phyloP scores from a whole-genome alignment of 2,888 invertebrate species.

The Aelia acuminata region DNA sequence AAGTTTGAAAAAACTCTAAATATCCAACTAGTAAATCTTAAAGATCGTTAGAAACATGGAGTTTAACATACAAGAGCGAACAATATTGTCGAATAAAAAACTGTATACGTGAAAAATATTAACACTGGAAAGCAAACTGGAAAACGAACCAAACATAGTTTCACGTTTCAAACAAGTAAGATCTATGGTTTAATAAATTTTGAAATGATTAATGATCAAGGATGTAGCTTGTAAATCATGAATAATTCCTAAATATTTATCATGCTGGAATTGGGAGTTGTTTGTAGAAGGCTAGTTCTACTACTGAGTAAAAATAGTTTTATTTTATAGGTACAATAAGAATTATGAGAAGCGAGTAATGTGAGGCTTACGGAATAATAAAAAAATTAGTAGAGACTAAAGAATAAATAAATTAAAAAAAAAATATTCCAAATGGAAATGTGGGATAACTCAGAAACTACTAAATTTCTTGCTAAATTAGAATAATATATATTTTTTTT shows the following conservation, averaged over 20 bases:
- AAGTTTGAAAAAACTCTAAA: not conserved
- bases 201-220: not conserved
- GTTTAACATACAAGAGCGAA: not conserved
- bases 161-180: conserved; percentile 1
- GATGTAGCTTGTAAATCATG: not conserved
- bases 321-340: not conserved
- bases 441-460: too few species aligned
- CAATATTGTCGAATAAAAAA: not conserved
- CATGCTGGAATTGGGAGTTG: not conserved
- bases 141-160: not conserved
- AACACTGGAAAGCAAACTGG: not conserved
- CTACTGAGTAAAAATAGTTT: not conserved
- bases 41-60: not conserved
- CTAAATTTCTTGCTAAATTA: too few species aligned
- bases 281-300: not conserved
- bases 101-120: not conserved
- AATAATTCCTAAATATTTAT: not conserved
- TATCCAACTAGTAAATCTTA: not conserved
- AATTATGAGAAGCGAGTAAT: not conserved
- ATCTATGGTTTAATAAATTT: not conserved
- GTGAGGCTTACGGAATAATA: not conserved
- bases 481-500: too few species aligned
- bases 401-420: too few species aligned
- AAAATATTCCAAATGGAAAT: too few species aligned
- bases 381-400: too few species aligned